A percentile compares a stretch with the other conserved stretches of the same genome.
Evolutionary conservation across 1,140 invertebrate genomes (phyloP).

Genomic region (Cherax destructor): DNA sequence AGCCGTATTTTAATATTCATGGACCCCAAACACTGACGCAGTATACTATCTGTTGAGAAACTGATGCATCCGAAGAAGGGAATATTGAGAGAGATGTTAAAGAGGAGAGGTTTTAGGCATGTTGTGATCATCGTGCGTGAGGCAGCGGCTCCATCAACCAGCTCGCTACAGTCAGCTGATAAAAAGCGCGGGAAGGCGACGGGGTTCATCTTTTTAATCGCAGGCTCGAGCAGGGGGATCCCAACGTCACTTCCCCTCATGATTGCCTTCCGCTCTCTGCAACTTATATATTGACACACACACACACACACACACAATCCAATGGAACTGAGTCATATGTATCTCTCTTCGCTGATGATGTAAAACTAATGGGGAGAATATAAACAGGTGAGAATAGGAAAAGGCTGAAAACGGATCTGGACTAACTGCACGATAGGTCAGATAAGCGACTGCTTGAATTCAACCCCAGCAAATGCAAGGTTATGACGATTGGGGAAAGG

Average conservation of each 20-base stretch:
- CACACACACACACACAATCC: not conserved
- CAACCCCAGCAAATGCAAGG: not conserved
- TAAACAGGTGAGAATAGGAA: too few relatives aligned
- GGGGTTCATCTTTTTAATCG: slow-evolving; percentile 65
- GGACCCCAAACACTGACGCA: not conserved
- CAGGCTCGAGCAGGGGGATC: slow-evolving; percentile 26
- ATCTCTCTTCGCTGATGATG: too few relatives aligned
- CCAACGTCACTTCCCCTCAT: slow-evolving; percentile 4
- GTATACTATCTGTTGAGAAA: not conserved
- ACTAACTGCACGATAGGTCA: too few relatives aligned
- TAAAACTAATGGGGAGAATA: not conserved
- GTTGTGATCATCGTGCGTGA: not conserved
- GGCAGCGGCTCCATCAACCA: slow-evolving; percentile 22
- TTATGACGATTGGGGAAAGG: not conserved
- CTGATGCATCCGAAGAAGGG: too few relatives aligned
- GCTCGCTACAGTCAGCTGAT: slow-evolving; percentile 60
- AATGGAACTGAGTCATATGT: too few relatives aligned
- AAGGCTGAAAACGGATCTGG: too few relatives aligned
- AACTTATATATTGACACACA: not conserved
- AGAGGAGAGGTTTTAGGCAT: not conserved
- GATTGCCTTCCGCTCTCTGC: slow-evolving; percentile 13
- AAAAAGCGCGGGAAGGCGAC: slow-evolving; percentile 62
- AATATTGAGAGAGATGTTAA: not conserved
- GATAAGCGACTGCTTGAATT: too few relatives aligned
- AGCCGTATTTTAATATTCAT: not conserved